Percentiles rank a stretch among this genome's conserved stretches.
These are phyloP conservation scores for Cervus canadensis DNA, from an alignment of 2,113 vertebrate species.

Conservation along the genomic window DNA sequence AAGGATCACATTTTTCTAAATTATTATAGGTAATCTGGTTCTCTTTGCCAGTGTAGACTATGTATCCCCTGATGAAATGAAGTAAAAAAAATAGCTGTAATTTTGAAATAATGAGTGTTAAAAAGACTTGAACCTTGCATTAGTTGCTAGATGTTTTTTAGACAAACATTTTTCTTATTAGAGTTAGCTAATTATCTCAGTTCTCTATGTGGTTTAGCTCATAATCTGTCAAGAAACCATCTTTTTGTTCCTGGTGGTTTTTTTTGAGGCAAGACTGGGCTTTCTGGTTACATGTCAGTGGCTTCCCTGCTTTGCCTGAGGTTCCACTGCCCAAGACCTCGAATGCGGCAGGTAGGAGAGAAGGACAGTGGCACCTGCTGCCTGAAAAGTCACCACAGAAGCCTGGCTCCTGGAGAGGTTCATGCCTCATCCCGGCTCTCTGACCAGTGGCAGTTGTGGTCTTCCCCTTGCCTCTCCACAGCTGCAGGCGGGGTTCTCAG, in stretches of 20 bases:
- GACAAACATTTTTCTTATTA: neutral
- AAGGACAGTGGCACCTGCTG: neutral
- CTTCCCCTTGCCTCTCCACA: neutral
- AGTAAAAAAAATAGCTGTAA: neutral
- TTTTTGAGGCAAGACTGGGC: neutral
- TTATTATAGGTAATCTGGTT: neutral
- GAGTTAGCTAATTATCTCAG: neutral
- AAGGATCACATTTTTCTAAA: neutral
- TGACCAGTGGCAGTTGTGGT: neutral
- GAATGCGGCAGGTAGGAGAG: neutral
- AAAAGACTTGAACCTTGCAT: neutral
- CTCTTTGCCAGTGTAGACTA: neutral
- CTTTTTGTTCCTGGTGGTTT: neutral
- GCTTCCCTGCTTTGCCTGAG: neutral
- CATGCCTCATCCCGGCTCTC: neutral
- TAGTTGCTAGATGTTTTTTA: neutral
- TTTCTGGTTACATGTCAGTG: neutral
- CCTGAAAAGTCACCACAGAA: neutral
- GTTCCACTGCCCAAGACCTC: neutral
- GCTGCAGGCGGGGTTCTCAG: neutral
- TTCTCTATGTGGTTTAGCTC: neutral
- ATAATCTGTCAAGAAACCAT: neutral
- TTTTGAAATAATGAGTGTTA: neutral
- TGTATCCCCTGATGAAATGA: neutral
- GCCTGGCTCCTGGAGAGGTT: neutral